A percentile compares a stretch with the other conserved stretches of the same genome.
phyloP scores from a whole-genome alignment of 2,113 vertebrate species.

The Choloepus hoffmanni region DNA sequence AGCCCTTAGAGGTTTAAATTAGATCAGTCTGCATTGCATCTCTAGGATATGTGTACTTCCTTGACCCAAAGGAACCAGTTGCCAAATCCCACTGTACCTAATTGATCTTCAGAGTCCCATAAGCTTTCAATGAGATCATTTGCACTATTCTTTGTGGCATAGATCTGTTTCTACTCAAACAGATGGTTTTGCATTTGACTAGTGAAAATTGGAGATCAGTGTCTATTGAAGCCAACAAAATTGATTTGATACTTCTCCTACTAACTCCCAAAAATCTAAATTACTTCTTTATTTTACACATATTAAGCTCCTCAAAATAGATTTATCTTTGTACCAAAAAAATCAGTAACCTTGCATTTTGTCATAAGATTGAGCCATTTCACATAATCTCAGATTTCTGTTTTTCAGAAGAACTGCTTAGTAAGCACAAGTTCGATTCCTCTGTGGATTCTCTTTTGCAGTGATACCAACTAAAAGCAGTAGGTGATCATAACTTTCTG shows the following conservation, averaged over 20 bases:
- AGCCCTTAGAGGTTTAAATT: background rate
- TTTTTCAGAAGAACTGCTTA: background rate
- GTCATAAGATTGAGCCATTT: conserved; percentile 43
- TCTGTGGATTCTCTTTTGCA: conserved; percentile 21
- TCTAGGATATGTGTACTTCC: background rate
- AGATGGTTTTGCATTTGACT: conserved; percentile 67
- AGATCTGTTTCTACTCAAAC: conserved; percentile 60
- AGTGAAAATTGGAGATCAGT: conserved; percentile 59
- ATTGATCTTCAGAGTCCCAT: background rate
- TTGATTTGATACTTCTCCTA: conserved; percentile 15
- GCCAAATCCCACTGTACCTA: background rate
- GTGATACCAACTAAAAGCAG: background rate
- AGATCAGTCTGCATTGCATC: background rate
- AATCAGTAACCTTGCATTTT: background rate
- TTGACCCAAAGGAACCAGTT: background rate
- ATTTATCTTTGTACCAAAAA: conserved; percentile 41
- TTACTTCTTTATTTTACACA: conserved; percentile 30
- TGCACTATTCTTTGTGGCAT: conserved; percentile 22
- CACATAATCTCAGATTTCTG: background rate
- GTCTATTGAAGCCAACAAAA: conserved; percentile 32
- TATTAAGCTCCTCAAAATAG: background rate
- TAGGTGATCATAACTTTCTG: background rate
- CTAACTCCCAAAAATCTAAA: background rate
- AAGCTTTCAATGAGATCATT: conserved; percentile 22
- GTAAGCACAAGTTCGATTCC: background rate